Conservation (phyloP, 2,888 invertebrate genomes). For the Standfussiana lucernea region DNA sequence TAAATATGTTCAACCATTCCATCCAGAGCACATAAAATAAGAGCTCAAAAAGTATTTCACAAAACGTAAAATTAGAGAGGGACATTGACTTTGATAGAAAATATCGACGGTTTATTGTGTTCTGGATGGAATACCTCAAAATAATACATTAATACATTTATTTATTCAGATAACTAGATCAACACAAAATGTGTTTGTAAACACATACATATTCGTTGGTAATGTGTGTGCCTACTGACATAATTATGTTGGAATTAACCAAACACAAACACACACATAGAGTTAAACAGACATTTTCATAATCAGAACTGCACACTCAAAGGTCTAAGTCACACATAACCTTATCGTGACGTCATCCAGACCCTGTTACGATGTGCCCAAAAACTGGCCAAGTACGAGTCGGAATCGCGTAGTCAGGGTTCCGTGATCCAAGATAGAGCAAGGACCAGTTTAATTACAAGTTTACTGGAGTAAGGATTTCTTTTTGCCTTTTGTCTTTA, state of each 20-base stretch:
- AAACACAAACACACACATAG: slow-evolving; percentile 11
- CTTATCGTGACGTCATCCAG: slow-evolving; percentile 56
- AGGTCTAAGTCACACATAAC: slow-evolving; percentile 37
- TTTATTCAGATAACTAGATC: slow-evolving; percentile 12
- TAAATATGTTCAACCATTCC: no score
- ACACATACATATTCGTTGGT: slow-evolving; percentile 18
- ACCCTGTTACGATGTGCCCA: slow-evolving; percentile 12
- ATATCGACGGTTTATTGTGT: background rate
- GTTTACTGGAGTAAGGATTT: background rate
- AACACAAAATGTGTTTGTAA: slow-evolving; percentile 11
- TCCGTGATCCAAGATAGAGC: background rate
- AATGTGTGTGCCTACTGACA: background rate
- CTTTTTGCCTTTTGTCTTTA: background rate
- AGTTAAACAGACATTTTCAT: slow-evolving; percentile 52
- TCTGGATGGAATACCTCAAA: background rate
- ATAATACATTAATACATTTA: slow-evolving; percentile 2
- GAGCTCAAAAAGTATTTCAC: no score
- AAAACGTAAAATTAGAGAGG: no score
- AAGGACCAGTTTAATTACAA: background rate
- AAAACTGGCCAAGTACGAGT: slow-evolving; percentile 18
- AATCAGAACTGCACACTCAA: slow-evolving; percentile 57
- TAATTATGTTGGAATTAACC: slow-evolving; percentile 19
- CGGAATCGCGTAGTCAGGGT: background rate
- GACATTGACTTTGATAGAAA: no score
- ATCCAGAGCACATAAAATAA: no score